Evolutionary conservation across 2,888 invertebrate genomes (phyloP).

Genomic region (Xylota segnis): DNA sequence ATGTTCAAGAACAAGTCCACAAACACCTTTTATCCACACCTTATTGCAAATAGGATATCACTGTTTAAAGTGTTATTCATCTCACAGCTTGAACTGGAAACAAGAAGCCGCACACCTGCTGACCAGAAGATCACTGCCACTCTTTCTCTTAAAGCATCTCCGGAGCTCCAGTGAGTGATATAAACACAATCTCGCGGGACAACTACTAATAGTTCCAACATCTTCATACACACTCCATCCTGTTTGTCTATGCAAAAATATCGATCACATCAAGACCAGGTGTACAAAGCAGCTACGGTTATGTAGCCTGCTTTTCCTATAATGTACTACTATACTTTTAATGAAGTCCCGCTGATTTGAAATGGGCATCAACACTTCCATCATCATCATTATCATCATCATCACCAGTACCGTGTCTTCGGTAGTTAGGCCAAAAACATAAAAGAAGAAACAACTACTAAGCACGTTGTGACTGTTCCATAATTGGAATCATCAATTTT

Average conservation of each 20-base stretch:
- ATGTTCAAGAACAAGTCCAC: no score
- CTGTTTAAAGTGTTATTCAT: constrained; percentile 12
- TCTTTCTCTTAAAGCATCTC: background rate
- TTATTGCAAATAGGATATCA: background rate
- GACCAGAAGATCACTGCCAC: constrained; percentile 42
- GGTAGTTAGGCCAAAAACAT: constrained; percentile 35
- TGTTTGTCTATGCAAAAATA: constrained; percentile 71
- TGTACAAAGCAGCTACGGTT: constrained; percentile 41
- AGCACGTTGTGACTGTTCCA: constrained; percentile 80
- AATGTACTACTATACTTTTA: constrained; percentile 55
- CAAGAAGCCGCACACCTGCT: constrained; percentile 70
- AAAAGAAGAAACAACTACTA: constrained; percentile 60
- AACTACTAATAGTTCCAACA: constrained; percentile 64
- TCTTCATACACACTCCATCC: constrained; percentile 59
- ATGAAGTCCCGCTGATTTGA: constrained; percentile 67
- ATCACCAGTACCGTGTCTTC: constrained; percentile 39
- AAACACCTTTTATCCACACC: background rate
- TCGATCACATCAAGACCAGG: constrained; percentile 70
- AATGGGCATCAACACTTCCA: constrained; percentile 73
- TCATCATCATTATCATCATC: constrained; percentile 66
- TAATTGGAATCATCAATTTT: constrained; percentile 84
- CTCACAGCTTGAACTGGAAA: constrained; percentile 43
- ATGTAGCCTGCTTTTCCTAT: constrained; percentile 11
- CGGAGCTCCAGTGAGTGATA: constrained; percentile 46
- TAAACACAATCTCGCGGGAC: constrained; percentile 53